A percentile compares a stretch with the other conserved stretches of the same genome.
Evolutionary conservation across 2,797 vertebrate genomes (phyloP).

Genomic region (Vultur gryphus): DNA sequence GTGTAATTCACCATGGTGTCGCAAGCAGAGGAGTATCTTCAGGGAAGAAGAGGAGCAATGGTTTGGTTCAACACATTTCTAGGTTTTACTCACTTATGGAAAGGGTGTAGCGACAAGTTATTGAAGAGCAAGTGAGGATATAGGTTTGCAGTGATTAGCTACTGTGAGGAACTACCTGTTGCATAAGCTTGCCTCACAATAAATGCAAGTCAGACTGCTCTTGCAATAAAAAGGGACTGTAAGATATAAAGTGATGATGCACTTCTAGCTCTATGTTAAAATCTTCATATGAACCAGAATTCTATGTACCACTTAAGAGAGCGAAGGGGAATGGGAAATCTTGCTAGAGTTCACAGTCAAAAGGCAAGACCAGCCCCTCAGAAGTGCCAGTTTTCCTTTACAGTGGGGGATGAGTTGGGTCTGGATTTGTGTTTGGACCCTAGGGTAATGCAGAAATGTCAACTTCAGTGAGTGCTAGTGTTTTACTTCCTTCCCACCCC

Average conservation of each 20-base stretch:
- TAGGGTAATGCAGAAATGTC: not conserved
- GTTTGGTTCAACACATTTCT: not conserved
- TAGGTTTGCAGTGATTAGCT: not conserved
- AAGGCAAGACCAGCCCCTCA: not conserved
- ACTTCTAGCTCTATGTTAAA: not conserved
- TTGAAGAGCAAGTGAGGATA: not conserved
- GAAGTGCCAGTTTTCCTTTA: not conserved
- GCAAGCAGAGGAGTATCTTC: not conserved
- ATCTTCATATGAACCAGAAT: not conserved
- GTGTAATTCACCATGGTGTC: not conserved
- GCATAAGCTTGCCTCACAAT: not conserved
- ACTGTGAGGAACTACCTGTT: not conserved
- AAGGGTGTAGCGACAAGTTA: not conserved
- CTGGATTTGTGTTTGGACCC: not conserved
- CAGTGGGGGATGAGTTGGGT: not conserved
- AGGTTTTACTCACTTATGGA: not conserved
- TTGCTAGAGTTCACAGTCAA: not conserved
- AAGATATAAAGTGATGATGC: not conserved
- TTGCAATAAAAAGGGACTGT: not conserved
- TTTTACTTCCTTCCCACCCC: not conserved
- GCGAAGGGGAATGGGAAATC: not conserved
- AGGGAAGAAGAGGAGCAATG: not conserved
- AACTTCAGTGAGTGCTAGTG: not conserved
- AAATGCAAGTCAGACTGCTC: too few species aligned
- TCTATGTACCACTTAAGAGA: not conserved